A percentile compares a stretch with the other conserved stretches of the same genome.
phyloP scores from a whole-genome alignment of 2,888 invertebrate genomes.

The Tachina grossa region DNA sequence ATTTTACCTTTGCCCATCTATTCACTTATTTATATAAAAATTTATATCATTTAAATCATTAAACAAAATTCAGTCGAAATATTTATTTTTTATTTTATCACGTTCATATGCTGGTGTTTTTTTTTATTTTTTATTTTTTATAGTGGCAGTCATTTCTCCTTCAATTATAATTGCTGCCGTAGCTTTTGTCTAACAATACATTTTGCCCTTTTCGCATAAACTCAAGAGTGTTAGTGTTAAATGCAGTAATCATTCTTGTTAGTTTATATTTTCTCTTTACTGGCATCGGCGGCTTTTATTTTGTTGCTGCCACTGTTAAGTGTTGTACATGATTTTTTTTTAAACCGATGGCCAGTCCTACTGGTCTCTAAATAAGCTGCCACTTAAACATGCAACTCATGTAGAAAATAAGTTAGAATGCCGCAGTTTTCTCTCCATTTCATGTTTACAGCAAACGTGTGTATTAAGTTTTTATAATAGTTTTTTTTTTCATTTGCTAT shows the following conservation, averaged over 20 bases:
- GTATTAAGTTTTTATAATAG: constrained; percentile 54
- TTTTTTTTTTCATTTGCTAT: constrained; percentile 16
- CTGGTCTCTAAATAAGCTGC: constrained; percentile 11
- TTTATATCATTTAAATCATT: constrained; percentile 23
- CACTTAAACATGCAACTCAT: constrained; percentile 79
- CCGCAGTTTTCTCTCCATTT: constrained; percentile 66
- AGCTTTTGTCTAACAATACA: constrained; percentile 40
- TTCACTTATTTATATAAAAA: not conserved
- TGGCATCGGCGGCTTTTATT: not conserved
- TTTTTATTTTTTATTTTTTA: not conserved
- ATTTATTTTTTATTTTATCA: constrained; percentile 48
- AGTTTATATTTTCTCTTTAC: constrained; percentile 43
- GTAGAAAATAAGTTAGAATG: constrained; percentile 81
- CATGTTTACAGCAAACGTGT: constrained; percentile 44
- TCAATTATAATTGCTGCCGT: constrained; percentile 60
- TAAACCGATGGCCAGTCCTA: constrained; percentile 31
- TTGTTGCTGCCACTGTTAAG: not conserved
- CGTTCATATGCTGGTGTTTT: constrained; percentile 28
- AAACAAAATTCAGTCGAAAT: not conserved
- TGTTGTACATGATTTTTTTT: not conserved
- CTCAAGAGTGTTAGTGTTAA: constrained; percentile 52
- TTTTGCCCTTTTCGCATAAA: not conserved
- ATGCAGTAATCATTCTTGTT: constrained; percentile 68
- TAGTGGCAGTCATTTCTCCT: constrained; percentile 21
- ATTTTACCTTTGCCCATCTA: no score